Evolutionary conservation across 2,888 invertebrate genomes (phyloP).

Genomic region (Andrena chrysosceles): DNA sequence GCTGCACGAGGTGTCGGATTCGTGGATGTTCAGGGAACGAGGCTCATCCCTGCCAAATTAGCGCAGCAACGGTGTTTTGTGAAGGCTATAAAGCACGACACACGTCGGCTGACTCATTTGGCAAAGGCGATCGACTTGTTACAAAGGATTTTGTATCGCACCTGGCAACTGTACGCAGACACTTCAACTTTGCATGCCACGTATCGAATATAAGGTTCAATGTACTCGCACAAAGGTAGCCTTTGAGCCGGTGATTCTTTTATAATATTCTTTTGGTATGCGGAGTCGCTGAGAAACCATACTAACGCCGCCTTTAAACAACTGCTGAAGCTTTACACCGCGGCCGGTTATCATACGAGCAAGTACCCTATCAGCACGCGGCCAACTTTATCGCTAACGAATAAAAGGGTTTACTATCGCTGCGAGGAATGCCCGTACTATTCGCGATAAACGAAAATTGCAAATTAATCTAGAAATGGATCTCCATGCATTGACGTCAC

Average conservation of each 20-base stretch:
- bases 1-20: too few species aligned
- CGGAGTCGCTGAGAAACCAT: too few species aligned
- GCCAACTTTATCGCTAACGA: background rate
- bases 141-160: background rate
- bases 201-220: slow-evolving; percentile 33
- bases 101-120: background rate
- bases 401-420: too few species aligned
- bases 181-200: background rate
- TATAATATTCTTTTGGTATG: background rate
- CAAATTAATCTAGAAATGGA: too few species aligned
- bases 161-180: background rate
- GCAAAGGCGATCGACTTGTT: background rate
- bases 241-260: background rate
- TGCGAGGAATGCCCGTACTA: too few species aligned
- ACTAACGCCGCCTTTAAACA: slow-evolving; percentile 5
- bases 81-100: too few species aligned
- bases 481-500: too few species aligned
- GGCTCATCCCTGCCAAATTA: too few species aligned
- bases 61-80: too few species aligned
- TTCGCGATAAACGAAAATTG: too few species aligned
- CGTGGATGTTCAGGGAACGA: too few species aligned
- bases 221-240: slow-evolving; percentile 34
- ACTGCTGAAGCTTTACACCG: background rate
- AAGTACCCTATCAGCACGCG: background rate
- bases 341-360: background rate